Conservation (phyloP, 2,113 vertebrate species). For the Caranx melampygus region DNA sequence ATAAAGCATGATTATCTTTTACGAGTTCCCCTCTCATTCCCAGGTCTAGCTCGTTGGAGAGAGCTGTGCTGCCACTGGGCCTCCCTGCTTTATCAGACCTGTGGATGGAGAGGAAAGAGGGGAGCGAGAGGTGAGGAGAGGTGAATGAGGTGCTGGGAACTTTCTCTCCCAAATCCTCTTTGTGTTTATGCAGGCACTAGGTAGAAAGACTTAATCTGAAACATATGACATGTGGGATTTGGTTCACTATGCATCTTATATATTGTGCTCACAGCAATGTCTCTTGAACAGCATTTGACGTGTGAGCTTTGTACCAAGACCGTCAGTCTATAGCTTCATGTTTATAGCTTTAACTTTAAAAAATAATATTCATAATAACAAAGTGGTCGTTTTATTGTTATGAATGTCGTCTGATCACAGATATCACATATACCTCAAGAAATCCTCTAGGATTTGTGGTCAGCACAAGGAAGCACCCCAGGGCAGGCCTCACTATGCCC, state of each 20-base stretch:
- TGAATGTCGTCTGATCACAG: not conserved
- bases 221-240: slow-evolving; percentile 39
- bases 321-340: not conserved
- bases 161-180: slow-evolving; percentile 45
- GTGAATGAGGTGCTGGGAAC: slow-evolving; percentile 68
- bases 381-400: not conserved
- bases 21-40: slow-evolving; percentile 73
- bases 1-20: slow-evolving; percentile 80
- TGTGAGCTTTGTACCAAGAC: not conserved
- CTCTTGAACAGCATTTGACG: not conserved
- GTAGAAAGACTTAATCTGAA: slow-evolving; percentile 52
- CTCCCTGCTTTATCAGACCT: slow-evolving; percentile 60
- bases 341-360: not conserved
- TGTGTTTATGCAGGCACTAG: slow-evolving; percentile 44
- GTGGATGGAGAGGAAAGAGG: slow-evolving; percentile 40
- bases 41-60: slow-evolving; percentile 55
- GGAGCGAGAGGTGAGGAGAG: slow-evolving; percentile 53
- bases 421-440: not conserved
- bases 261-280: slow-evolving; percentile 9
- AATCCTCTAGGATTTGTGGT: not conserved
- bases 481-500: slow-evolving; percentile 38
- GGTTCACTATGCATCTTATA: slow-evolving; percentile 8
- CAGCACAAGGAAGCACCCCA: slow-evolving; percentile 40
- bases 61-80: slow-evolving; percentile 48
- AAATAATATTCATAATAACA: not conserved